Percentiles rank a stretch among this genome's conserved stretches.
phyloP scores from a whole-genome alignment of 2,888 invertebrate species.

The Tanytarsus gracilentus region DNA sequence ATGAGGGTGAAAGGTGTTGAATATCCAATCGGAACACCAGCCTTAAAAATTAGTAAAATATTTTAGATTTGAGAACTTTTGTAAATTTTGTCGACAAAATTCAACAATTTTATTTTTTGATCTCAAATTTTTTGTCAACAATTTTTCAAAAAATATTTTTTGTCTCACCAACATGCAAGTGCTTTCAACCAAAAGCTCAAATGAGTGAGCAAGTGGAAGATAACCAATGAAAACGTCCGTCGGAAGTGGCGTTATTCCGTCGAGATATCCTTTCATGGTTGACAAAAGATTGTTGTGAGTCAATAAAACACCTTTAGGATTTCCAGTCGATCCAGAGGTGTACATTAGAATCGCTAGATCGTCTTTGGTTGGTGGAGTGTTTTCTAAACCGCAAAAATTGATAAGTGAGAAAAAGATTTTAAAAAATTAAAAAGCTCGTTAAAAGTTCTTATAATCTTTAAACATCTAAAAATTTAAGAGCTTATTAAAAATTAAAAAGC shows the following conservation, averaged over 20 bases:
- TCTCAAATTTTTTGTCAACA: no score
- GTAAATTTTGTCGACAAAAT: no score
- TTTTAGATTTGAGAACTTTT: no score
- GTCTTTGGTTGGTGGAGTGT: slow-evolving; percentile 52
- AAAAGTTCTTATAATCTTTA: no score
- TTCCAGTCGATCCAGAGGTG: slow-evolving; percentile 70
- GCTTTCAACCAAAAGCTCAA: slow-evolving; percentile 85
- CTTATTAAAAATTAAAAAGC: no score
- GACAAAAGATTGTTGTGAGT: slow-evolving; percentile 74
- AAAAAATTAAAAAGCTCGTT: no score
- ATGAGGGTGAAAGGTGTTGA: slow-evolving; percentile 91
- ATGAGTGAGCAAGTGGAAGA: slow-evolving; percentile 93
- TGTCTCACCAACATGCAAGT: slow-evolving; percentile 71
- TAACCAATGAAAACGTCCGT: slow-evolving; percentile 88
- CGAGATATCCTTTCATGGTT: slow-evolving; percentile 71
- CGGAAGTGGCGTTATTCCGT: slow-evolving; percentile 59
- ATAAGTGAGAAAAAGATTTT: neutral
- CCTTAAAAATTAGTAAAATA: no score
- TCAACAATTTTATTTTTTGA: no score
- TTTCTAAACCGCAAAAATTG: slow-evolving; percentile 42
- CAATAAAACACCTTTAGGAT: slow-evolving; percentile 58
- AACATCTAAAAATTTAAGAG: no score
- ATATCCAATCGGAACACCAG: slow-evolving; percentile 91
- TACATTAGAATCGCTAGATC: slow-evolving; percentile 98
- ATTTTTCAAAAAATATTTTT: no score